Evolutionary conservation across 2,888 invertebrate species (phyloP), one percentile per base, ranked within the genome.

Genomic region (Atrina japonica): DNA sequence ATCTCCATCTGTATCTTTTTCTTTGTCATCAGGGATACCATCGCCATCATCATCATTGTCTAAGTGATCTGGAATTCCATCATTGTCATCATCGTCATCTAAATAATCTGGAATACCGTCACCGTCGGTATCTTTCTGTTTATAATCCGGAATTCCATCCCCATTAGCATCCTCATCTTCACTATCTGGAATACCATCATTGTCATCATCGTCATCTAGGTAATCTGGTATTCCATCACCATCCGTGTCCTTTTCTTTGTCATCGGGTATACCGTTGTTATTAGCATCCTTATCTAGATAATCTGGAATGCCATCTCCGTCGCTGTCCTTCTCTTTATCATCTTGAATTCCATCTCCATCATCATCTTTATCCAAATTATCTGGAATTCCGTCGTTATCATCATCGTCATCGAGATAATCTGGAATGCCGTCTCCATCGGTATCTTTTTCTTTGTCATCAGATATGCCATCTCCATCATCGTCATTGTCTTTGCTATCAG

Each of bases 231-330:
- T n/a, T n/a, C n/a, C n/a, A n/a, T n/a, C n/a, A 7, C 83, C 83
- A 70, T 85, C 78, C 9, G 52, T 58, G 49, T 83, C 71, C 9
- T 75, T 64, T 45, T 85, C 83, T 23, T 73, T 55, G 63, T 83
- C 55, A 73, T 88, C 86, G 3, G 85, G 85, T 14, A 88, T 84
- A n/a, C 88, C 88, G 75, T 88, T 84, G 5, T 84, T 86, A 73
- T 88, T 83, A 50, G 75, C 82, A 70, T 88, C 88, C 23, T 84
- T 69, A 58, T 88, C 88, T 6, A 80, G 25, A 67, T 78, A 45
- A 73, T 87, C 86, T 18, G 84, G 83, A 1, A 86, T 80, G 3
- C 86, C 86, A 70, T 86, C 84, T 1, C 84, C 78, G 77, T 89
- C 89, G 30, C 80, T 83, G 41, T 84, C 86, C 5, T 78, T 72